Base-by-base conservation (phyloP, 2,113 vertebrate species). In the Terrapene triunguis region DNA sequence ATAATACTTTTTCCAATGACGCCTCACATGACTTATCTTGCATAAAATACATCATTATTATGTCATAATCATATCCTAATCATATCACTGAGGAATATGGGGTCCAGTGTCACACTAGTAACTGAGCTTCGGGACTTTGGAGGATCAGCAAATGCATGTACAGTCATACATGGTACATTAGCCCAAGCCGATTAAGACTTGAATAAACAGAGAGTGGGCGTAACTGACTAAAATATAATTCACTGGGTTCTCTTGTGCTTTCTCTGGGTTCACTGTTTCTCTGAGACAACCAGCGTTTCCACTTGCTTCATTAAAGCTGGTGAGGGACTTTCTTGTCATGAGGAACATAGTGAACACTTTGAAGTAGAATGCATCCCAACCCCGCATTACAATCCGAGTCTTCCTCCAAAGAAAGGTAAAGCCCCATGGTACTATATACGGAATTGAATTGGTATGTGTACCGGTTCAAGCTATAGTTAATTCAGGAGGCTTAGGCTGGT, bases 151-250 rank as follows among this genome's bases (percentile, higher is more conserved):
- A 57, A 81, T 38, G 76, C 47, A 48, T 4, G 7, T 11, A 69
- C 1, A 3, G 29, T 76, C 54, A 21, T 44, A 47, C 44, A 16
- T 85, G 93, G 53, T 86, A 72, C 32, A 29, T 93, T 96, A 96
- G 62, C 93, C 69, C 50, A 85, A 85, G 86, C 74, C 79, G n/a
- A 22, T 65, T 51, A 95, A 94, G 93, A 69, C 51, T 32, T 72
- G 32, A 48, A 87, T 78, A 89, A 92, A 95, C 55, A 78, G 53
- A 88, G 87, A 84, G 55, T 1, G 87, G 78, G 25, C 50, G 95
- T 95, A 94, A 92, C 42, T 76, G 87, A 95, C 96, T 90, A 91
- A 97, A 95, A 93, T 90, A 80, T 82, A 88, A 88, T 42, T 95
- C 85, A 54, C 6, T 88, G 92, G 24, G 27, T 92, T 79, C 72